These are phyloP conservation scores for Nemopilema nomurai DNA, from an alignment of 30 jellyfish, hydroid and myxozoan genomes.

Conservation along the genomic window DNA sequence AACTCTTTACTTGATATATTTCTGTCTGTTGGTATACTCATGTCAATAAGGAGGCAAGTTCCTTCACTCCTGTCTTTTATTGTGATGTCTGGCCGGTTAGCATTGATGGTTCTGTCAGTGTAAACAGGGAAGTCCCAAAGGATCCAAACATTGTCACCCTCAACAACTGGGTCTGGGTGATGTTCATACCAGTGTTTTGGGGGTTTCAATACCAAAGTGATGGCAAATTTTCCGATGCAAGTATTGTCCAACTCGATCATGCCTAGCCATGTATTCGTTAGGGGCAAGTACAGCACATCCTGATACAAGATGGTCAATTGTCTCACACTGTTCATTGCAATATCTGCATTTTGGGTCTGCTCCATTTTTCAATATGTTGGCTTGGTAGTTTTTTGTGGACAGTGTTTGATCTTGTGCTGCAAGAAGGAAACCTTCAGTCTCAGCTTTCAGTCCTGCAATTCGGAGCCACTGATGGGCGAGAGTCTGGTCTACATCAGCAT, in stretches of 20 bases:
- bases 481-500: neutral
- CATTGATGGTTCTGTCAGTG: conserved; percentile 37
- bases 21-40: conserved; percentile 40
- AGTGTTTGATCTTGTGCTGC: conserved; percentile 19
- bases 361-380: neutral
- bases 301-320: conserved; percentile 19
- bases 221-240: conserved; percentile 19
- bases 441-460: conserved; percentile 8
- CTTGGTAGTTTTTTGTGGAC: conserved; percentile 4
- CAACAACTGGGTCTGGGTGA: conserved; percentile 38
- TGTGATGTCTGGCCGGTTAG: conserved; percentile 51
- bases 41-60: conserved; percentile 27
- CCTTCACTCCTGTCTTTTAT: conserved; percentile 2
- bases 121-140: conserved; percentile 31
- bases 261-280: conserved; percentile 29
- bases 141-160: conserved; percentile 17
- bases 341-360: conserved; percentile 46
- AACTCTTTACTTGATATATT: conserved; percentile 25
- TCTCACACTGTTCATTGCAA: conserved; percentile 8
- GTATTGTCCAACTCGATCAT: conserved; percentile 8
- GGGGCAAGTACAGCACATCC: conserved; percentile 31
- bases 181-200: conserved; percentile 37
- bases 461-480: conserved; percentile 31
- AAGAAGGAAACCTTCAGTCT: neutral
- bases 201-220: neutral